A percentile compares a stretch with the other conserved stretches of the same genome.
phyloP scores from a whole-genome alignment of 1,140 invertebrate genomes.

The Stenopsyche tienmushanensis region DNA sequence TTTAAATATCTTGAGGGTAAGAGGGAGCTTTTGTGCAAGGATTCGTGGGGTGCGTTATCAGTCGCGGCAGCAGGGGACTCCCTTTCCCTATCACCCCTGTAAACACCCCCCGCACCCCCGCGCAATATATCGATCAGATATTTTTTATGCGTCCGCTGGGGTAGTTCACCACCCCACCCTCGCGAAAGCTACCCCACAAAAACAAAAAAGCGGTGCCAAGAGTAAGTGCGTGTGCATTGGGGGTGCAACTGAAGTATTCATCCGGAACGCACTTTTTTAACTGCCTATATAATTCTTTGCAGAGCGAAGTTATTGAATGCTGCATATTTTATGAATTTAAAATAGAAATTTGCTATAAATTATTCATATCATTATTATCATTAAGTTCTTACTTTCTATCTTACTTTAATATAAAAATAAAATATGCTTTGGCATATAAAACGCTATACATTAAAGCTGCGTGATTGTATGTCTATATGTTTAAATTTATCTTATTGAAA shows the following conservation, averaged over 20 bases:
- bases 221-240: slow-evolving; percentile 3
- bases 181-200: slow-evolving; percentile 27
- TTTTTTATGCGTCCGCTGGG: slow-evolving; percentile 38
- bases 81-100: slow-evolving; percentile 24
- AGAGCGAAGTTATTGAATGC: too few species aligned
- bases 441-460: not conserved
- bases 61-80: slow-evolving; percentile 19
- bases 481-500: not conserved
- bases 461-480: not conserved
- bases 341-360: too few species aligned
- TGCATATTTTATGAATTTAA: too few species aligned
- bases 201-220: slow-evolving; percentile 27
- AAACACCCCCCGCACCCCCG: slow-evolving; percentile 22
- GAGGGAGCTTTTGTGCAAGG: slow-evolving; percentile 10
- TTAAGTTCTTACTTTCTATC: too few species aligned
- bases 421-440: too few species aligned
- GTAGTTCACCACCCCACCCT: slow-evolving; percentile 20
- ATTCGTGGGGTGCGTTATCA: slow-evolving; percentile 36
- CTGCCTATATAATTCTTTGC: too few species aligned
- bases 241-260: slow-evolving; percentile 2
- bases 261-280: not conserved
- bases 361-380: too few species aligned
- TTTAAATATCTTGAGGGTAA: slow-evolving; percentile 13
- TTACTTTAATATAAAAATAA: too few species aligned
- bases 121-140: slow-evolving; percentile 40